These are phyloP conservation scores for Haemorhous mexicanus DNA, from an alignment of 2,113 vertebrate species.

Conservation along the genomic window DNA sequence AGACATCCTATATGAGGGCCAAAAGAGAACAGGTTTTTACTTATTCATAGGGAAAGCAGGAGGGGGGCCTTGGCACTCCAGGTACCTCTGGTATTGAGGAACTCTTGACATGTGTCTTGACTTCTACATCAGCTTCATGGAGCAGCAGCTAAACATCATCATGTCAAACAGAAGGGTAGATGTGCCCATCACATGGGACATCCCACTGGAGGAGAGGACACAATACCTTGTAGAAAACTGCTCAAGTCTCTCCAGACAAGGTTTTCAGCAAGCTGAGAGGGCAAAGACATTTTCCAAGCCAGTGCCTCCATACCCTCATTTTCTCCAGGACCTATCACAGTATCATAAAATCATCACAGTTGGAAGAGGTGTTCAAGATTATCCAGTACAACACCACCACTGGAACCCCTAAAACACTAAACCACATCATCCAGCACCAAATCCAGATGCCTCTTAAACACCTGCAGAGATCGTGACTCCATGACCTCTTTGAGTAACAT, in stretches of 20 bases:
- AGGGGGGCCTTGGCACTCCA: not conserved
- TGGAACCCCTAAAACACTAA: not conserved
- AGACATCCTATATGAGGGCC: not conserved
- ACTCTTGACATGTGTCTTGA: fast-evolving
- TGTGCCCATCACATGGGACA: not conserved
- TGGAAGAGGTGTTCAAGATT: not conserved
- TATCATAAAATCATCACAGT: not conserved
- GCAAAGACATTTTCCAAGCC: not conserved
- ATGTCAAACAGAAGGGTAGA: fast-evolving
- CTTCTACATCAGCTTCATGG: not conserved
- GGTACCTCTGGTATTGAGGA: not conserved
- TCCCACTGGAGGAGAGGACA: not conserved
- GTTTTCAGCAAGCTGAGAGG: not conserved
- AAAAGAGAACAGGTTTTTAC: not conserved
- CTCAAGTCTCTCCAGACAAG: not conserved
- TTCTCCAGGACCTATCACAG: not conserved
- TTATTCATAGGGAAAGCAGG: not conserved
- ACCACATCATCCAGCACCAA: fast-evolving
- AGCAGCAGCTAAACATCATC: not conserved
- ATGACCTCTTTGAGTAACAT: not conserved
- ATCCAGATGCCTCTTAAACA: not conserved
- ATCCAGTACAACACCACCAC: not conserved
- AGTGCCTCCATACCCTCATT: not conserved
- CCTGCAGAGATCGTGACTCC: not conserved
- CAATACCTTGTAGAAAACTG: fast-evolving